Evolutionary conservation across 2,888 invertebrate species (phyloP), one percentile per base, ranked within the genome.

Genomic region (Salpingus planirostris): DNA sequence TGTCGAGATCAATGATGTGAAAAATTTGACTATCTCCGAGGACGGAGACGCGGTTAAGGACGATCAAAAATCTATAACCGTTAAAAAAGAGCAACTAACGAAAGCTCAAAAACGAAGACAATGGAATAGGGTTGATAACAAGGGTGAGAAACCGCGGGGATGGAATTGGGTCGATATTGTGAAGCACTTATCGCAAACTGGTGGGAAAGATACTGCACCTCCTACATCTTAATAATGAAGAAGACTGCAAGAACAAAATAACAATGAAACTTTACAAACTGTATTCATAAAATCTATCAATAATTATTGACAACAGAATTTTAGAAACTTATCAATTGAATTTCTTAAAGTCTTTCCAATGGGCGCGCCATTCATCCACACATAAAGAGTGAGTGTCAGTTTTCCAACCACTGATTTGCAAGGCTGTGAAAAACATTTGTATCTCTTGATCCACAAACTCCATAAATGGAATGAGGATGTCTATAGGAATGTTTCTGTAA

Each of bases 111-210:
- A 95, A 61, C 73, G 92, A 7, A 74, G 83, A 36, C 82, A 85
- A 55, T 90, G 88, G 83, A 89, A 90, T 59, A 74, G 78, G 33
- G 75, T 87, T 1, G 90, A 90, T 61, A 68, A 69, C 0, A 69
- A 73, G 11, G 92, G 91, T 1, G 92, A 93, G 56, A 76, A 74
- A 43, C 84, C 88, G 0, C 68, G 95, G 14, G 96, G 96, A 0
- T 90, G 81, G 77, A 80, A 96, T 67, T 96, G 96, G 95, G 80
- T 95, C 6, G 95, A 95, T 59, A 78, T 96, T 40, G 82, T 96
- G n/a, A 91, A 89, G 63, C 96, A 96, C 67, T 73, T 96, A 36
- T 88, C 89, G 6, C 93, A 93, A 60, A 80, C 80, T 29, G 77
- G 74, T 39, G 66, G 66, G 25, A 70, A 74, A 53, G 65, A 66